These are phyloP conservation scores for Hycleus phaleratus DNA, from an alignment of 1,140 invertebrate genomes.

Conservation along the genomic window DNA sequence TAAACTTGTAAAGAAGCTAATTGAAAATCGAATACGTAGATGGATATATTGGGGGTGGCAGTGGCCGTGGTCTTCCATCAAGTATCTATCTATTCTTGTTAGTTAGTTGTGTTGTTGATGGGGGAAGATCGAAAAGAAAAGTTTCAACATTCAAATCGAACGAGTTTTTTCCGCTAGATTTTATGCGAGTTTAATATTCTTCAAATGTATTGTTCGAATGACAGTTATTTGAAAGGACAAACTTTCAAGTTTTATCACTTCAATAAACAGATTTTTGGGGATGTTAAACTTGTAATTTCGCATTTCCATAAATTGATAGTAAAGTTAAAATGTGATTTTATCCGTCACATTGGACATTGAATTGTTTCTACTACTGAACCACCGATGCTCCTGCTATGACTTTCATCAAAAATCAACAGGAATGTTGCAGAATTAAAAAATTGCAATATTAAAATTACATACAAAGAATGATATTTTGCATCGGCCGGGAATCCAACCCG, in stretches of 20 bases:
- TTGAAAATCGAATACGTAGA: slow-evolving; percentile 17
- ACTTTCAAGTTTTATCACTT: too few relatives aligned
- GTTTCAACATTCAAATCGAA: slow-evolving; percentile 16
- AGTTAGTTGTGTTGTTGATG: not conserved
- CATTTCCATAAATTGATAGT: too few relatives aligned
- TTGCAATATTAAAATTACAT: too few relatives aligned
- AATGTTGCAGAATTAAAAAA: too few relatives aligned
- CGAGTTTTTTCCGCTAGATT: slow-evolving; percentile 10
- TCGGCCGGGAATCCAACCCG: too few relatives aligned
- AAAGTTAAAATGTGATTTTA: too few relatives aligned
- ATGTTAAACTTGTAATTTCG: too few relatives aligned
- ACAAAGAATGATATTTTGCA: too few relatives aligned
- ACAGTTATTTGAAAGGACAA: slow-evolving; percentile 7
- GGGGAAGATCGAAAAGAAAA: slow-evolving; percentile 4
- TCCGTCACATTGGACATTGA: too few relatives aligned
- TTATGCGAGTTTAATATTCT: slow-evolving; percentile 20
- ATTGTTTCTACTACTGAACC: slow-evolving; percentile 39
- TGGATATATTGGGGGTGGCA: not conserved
- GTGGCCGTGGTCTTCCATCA: not conserved
- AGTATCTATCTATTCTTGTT: not conserved
- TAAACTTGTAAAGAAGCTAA: slow-evolving; percentile 18
- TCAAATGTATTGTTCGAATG: slow-evolving; percentile 14
- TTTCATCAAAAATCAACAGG: too few relatives aligned
- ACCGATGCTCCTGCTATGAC: slow-evolving; percentile 31
- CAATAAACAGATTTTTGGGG: too few relatives aligned